Conservation (phyloP, 2,888 invertebrate species). For the Ditylenchus weischeri region DNA sequence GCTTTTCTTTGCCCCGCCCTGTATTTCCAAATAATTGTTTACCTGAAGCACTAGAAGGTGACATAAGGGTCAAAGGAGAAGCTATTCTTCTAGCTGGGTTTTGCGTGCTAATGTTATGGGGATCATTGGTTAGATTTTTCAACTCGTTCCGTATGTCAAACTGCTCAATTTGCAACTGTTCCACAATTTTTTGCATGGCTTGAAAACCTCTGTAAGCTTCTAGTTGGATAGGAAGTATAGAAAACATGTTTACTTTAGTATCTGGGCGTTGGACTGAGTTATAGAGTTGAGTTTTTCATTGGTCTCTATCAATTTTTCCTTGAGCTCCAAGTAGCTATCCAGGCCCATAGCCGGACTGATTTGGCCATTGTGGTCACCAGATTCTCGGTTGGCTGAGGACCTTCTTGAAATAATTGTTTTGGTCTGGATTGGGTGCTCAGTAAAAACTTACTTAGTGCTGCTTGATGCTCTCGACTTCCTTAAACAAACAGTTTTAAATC, state of each 20-base stretch:
- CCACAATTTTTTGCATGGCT: slow-evolving; percentile 26
- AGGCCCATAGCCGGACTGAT: slow-evolving; percentile 15
- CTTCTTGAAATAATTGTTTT: slow-evolving; percentile 12
- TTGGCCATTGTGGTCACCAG: slow-evolving; percentile 7
- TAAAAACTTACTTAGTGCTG: slow-evolving; percentile 17
- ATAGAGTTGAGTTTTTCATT: slow-evolving; percentile 26
- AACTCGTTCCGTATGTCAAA: slow-evolving; percentile 27
- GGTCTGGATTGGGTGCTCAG: background rate
- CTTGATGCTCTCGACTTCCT: slow-evolving; percentile 6
- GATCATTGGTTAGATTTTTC: slow-evolving; percentile 4
- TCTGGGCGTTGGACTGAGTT: slow-evolving; percentile 23
- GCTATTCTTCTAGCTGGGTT: background rate
- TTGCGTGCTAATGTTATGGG: background rate
- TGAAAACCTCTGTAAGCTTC: slow-evolving; percentile 23
- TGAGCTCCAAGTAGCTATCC: slow-evolving; percentile 40
- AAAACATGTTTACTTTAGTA: slow-evolving; percentile 17
- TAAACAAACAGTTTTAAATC: too few species aligned
- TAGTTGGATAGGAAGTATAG: background rate
- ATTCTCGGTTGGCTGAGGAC: slow-evolving; percentile 24
- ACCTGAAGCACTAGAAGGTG: background rate
- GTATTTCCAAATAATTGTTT: too few species aligned
- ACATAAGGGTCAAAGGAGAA: slow-evolving; percentile 8
- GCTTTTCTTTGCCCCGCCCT: too few species aligned
- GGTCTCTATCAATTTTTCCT: slow-evolving; percentile 37
- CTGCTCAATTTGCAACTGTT: slow-evolving; percentile 32